Evolutionary conservation across 2,113 vertebrate genomes (phyloP).

Genomic region (Quiscalus mexicanus): DNA sequence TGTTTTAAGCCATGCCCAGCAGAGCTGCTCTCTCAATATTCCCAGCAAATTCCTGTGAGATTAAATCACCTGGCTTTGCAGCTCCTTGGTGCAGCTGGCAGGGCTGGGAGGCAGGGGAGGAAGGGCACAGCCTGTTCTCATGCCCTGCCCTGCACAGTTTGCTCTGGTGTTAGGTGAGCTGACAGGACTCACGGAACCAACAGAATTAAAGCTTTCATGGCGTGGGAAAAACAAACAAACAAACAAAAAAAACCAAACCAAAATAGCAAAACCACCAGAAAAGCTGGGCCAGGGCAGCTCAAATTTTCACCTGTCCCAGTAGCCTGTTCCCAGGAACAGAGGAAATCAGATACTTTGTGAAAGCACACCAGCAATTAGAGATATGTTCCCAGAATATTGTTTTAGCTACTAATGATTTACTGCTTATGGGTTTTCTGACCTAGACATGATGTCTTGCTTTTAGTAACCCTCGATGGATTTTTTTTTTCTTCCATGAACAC

Average conservation of each 20-base stretch:
- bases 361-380: neutral
- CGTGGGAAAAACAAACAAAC: rapidly evolving
- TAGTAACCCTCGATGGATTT: neutral
- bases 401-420: neutral
- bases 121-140: neutral
- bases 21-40: neutral
- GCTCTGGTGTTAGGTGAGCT: neutral
- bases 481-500: neutral
- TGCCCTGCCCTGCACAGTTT: neutral
- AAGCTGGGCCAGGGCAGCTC: neutral
- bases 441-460: conserved; percentile 1
- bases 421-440: neutral
- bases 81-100: neutral
- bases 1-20: rapidly evolving
- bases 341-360: neutral
- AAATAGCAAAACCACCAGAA: neutral
- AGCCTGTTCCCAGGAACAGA: neutral
- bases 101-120: neutral
- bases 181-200: neutral
- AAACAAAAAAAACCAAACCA: no score
- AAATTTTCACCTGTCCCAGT: neutral
- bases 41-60: neutral
- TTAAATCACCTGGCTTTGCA: neutral
- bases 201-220: neutral
- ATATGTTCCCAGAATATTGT: neutral